Evolutionary conservation across 1,140 invertebrate genomes (phyloP).

Genomic region (Samia ricini): DNA sequence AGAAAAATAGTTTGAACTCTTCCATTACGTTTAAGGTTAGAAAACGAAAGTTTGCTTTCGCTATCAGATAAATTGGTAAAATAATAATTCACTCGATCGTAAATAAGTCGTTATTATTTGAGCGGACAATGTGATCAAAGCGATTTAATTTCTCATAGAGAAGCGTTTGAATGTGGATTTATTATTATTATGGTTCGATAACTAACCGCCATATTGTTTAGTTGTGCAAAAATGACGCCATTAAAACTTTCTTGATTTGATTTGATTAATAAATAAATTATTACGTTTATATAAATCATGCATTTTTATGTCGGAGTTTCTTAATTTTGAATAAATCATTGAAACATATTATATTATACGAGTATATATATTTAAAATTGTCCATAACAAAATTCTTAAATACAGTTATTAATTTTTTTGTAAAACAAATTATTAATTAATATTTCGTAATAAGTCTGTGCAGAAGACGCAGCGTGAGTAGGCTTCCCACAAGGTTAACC

Average conservation of each 20-base stretch:
- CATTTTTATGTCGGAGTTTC: too few species aligned
- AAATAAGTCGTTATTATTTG: constrained; percentile 22
- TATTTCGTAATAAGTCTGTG: too few species aligned
- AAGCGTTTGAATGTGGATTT: constrained; percentile 5
- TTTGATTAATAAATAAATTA: neutral
- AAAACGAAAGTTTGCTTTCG: constrained; percentile 48
- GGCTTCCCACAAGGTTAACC: too few species aligned
- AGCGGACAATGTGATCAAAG: constrained; percentile 2
- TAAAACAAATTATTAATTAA: too few species aligned
- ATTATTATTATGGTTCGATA: neutral
- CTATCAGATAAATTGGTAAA: constrained; percentile 12
- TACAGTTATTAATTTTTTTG: too few species aligned
- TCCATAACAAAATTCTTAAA: too few species aligned
- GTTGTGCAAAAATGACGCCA: constrained; percentile 1
- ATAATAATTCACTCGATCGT: constrained; percentile 12
- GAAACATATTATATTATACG: too few species aligned
- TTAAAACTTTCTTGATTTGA: constrained; percentile 4
- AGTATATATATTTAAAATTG: too few species aligned
- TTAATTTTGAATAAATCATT: too few species aligned
- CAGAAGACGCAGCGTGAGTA: too few species aligned
- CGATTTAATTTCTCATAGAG: constrained; percentile 6
- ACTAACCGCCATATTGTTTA: constrained; percentile 1
- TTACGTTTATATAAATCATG: neutral
- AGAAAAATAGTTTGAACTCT: neutral
- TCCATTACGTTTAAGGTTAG: constrained; percentile 35